Evolutionary conservation across 1,140 invertebrate species (phyloP).

Genomic region (Drosophila lini): DNA sequence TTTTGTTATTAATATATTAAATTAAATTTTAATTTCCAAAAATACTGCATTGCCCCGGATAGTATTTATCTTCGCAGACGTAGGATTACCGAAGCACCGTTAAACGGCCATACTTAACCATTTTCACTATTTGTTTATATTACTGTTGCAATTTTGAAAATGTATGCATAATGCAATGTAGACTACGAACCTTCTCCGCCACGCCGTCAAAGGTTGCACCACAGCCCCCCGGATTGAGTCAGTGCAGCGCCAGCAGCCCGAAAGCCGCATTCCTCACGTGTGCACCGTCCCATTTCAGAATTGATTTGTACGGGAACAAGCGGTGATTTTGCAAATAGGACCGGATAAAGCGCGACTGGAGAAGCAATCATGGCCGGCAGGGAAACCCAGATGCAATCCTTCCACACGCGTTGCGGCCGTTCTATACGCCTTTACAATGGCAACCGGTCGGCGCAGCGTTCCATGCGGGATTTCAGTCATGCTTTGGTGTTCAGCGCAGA

Average conservation of each 20-base stretch:
- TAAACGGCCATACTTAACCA: constrained; percentile 11
- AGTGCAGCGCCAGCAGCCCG: constrained; percentile 1
- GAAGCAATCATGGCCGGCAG: constrained; percentile 40
- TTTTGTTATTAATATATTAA: too few relatives aligned
- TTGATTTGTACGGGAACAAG: constrained; percentile 41
- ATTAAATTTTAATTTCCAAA: background rate
- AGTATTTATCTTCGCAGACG: background rate
- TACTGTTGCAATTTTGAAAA: constrained; percentile 21
- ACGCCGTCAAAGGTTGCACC: constrained; percentile 3
- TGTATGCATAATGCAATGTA: constrained; percentile 29
- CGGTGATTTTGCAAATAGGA: background rate
- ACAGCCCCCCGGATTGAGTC: background rate
- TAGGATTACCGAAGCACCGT: background rate
- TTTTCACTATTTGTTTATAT: constrained; percentile 38
- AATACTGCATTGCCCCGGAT: background rate
- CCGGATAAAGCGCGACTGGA: constrained; percentile 1
- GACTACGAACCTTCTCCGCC: background rate
- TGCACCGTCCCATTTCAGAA: constrained; percentile 4
- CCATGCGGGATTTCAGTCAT: constrained; percentile 92
- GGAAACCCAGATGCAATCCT: constrained; percentile 83
- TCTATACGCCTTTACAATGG: constrained; percentile 92
- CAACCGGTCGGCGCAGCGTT: constrained; percentile 91
- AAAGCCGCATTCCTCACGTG: constrained; percentile 2
- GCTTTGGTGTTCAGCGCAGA: constrained; percentile 93
- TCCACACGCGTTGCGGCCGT: constrained; percentile 92